Evolutionary conservation across 2,113 vertebrate genomes (phyloP), one percentile per base, ranked within the genome.

Genomic region (Arenaria interpres): DNA sequence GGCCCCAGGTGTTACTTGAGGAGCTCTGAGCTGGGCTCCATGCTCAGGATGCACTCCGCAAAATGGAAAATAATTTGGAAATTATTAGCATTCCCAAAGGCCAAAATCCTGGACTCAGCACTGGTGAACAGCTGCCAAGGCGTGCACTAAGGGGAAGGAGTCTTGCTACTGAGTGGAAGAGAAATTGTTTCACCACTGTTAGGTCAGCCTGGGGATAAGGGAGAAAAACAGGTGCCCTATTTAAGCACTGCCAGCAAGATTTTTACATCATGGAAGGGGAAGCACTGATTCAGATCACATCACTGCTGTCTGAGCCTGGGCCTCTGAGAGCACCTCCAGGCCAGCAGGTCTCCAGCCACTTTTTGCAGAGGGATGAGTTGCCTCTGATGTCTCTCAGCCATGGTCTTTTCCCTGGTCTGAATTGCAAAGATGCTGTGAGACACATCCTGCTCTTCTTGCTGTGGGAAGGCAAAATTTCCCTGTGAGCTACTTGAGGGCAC

Each of bases 61-160:
- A 90, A 91, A 48, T n/a, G 19, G n/a, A 87, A 86, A n/a, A 85
- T 72, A 54, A 87, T 68, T 91, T 80, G 20, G 60, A 54, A 74
- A 51, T 78, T 10, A 59, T 85, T 90, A 33, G 23, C 43, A 23
- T 95, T 60, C 60, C 56, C 68, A 72, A 59, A 53, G n/a, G 51
- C 30, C 39, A 76, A 93, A 90, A 77, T 75, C 43, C 46, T 71
- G 60, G 39, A 32, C 23, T 87, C 0, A 0, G 45, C 21, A 41
- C n/a, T 0, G 0, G 50, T 54, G 17, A 74, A 39, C 41, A 59
- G n/a, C 37, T 1, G 7, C 77, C 54, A 78, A 74, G 50, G 28
- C 68, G 53, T 66, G 24, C 4, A 14, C 39, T 54, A 35, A 39
- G 32, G 18, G 50, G 32, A 86, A 83, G 39, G 23, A 91, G 24